Percentiles rank a stretch among this genome's conserved stretches.
These are phyloP conservation scores for Drosophila mulleri DNA, from an alignment of 2,888 invertebrate genomes.

Conservation along the genomic window DNA sequence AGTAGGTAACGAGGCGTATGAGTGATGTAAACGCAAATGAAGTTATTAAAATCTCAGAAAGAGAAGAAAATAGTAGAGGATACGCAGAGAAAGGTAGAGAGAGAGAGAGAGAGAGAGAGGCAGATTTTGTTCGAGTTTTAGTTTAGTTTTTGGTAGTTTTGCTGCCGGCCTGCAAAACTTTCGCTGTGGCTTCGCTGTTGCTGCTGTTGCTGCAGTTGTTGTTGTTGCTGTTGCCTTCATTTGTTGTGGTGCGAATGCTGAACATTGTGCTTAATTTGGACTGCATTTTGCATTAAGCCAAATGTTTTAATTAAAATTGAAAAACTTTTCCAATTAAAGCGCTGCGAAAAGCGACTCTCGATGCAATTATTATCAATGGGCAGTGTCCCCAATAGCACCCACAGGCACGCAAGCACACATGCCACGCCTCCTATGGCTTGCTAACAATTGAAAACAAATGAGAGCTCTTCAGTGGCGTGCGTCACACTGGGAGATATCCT, in stretches of 20 bases:
- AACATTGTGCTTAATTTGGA: constrained; percentile 61
- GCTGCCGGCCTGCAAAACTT: constrained; percentile 57
- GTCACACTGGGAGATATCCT: not conserved
- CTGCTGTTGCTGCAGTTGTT: constrained; percentile 33
- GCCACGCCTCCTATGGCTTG: not conserved
- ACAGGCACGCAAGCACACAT: not conserved
- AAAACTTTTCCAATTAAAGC: constrained; percentile 78
- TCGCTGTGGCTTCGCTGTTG: constrained; percentile 41
- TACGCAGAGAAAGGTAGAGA: not conserved
- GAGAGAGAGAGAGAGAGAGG: not conserved
- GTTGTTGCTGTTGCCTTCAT: constrained; percentile 24
- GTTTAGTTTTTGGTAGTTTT: constrained; percentile 51
- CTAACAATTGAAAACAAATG: constrained; percentile 6
- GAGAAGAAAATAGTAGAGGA: not conserved
- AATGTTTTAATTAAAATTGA: constrained; percentile 80
- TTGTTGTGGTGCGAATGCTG: constrained; percentile 44
- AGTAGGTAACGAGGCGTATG: constrained; percentile 1
- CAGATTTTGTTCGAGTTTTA: constrained; percentile 25
- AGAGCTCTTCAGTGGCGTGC: not conserved
- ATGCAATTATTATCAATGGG: constrained; percentile 72
- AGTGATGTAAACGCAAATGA: constrained; percentile 44
- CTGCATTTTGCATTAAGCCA: constrained; percentile 77
- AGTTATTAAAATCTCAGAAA: constrained; percentile 50
- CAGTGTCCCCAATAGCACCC: constrained; percentile 19
- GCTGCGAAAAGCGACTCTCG: constrained; percentile 35